Evolutionary conservation across 2,113 vertebrate genomes (phyloP).

Genomic region (Haemorhous mexicanus): DNA sequence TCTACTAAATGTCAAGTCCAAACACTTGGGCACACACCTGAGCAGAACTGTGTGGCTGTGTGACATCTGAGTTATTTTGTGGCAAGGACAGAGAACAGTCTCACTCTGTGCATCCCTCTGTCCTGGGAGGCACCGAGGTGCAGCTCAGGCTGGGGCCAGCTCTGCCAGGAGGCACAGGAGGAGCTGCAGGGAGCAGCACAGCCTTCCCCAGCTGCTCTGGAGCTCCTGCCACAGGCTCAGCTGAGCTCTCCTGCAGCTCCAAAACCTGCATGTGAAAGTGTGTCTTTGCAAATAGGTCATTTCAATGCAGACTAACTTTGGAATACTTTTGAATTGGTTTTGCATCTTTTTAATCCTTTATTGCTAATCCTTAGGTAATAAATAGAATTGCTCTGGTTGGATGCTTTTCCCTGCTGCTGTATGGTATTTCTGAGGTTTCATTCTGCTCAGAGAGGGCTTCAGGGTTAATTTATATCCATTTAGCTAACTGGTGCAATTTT

Average conservation of each 20-base stretch:
- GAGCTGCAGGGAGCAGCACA: neutral
- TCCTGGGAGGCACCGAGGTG: rapidly evolving
- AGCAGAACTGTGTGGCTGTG: neutral
- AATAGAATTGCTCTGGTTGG: neutral
- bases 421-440: neutral
- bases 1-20: neutral
- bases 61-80: neutral
- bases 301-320: neutral
- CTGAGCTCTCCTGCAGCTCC: neutral
- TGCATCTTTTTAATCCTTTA: neutral
- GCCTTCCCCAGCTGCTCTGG: neutral
- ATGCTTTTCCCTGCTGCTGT: neutral
- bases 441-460: neutral
- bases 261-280: neutral
- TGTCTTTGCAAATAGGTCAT: neutral
- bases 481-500: conserved; percentile 1
- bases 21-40: rapidly evolving
- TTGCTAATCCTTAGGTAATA: neutral
- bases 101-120: neutral
- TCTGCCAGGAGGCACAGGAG: rapidly evolving
- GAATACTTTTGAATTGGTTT: neutral
- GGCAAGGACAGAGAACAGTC: rapidly evolving
- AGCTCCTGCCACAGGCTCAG: neutral
- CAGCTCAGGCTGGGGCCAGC: rapidly evolving
- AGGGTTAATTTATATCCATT: conserved; percentile 50